Evolutionary conservation across 2,888 invertebrate genomes (phyloP).

Genomic region (Ornithoptera priamus): DNA sequence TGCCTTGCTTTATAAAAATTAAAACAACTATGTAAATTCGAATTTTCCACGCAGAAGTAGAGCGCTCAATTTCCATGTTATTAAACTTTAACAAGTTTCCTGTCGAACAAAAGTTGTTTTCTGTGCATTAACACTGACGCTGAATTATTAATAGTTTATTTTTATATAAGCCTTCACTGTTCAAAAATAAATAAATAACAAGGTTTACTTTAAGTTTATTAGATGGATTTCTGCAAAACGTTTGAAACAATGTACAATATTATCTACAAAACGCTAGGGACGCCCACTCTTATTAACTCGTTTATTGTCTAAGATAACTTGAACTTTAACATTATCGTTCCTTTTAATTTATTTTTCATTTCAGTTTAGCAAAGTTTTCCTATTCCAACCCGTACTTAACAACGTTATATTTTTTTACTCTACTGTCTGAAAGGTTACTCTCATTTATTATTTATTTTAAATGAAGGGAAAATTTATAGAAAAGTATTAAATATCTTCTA

Average conservation of each 20-base stretch:
- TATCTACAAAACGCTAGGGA: neutral
- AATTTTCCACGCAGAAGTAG: slow-evolving; percentile 15
- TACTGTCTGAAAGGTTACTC: neutral
- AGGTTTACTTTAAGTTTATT: neutral
- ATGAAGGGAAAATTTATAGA: neutral
- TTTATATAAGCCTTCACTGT: neutral
- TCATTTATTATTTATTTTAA: neutral
- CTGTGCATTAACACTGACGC: slow-evolving; percentile 17
- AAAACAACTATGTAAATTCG: slow-evolving; percentile 8
- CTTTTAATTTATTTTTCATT: neutral
- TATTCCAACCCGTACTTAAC: neutral
- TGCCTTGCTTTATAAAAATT: slow-evolving; percentile 8
- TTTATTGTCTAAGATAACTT: neutral
- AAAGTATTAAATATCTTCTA: neutral
- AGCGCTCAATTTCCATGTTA: slow-evolving; percentile 24
- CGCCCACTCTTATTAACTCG: neutral
- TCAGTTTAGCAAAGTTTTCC: neutral
- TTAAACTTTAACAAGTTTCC: slow-evolving; percentile 21
- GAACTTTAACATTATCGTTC: neutral
- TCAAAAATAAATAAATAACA: neutral
- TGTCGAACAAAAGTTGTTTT: slow-evolving; percentile 10
- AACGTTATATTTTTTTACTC: neutral
- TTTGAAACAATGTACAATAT: neutral
- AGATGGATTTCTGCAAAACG: neutral
- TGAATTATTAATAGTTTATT: neutral